A percentile compares a stretch with the other conserved stretches of the same genome.
Evolutionary conservation across 2,113 vertebrate genomes (phyloP).

Genomic region (Stigmatopora argus): DNA sequence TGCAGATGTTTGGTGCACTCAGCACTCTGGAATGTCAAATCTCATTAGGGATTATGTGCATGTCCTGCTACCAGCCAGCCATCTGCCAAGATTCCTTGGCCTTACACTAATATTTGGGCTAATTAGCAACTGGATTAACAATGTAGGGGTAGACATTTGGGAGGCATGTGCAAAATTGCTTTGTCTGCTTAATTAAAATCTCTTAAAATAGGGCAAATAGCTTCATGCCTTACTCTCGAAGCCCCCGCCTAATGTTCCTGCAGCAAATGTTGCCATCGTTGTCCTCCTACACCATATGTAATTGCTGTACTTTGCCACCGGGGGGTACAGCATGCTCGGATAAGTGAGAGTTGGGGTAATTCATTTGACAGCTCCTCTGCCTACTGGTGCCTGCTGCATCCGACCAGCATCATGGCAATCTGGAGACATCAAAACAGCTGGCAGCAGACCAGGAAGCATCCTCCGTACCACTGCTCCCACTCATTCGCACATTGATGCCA

Average conservation of each 20-base stretch:
- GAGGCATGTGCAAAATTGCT: slow-evolving; percentile 58
- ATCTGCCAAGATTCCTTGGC: slow-evolving; percentile 60
- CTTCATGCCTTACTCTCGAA: slow-evolving; percentile 36
- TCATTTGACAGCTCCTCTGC: slow-evolving; percentile 62
- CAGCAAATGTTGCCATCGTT: slow-evolving; percentile 16
- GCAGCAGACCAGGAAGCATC: slow-evolving; percentile 48
- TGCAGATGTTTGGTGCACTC: background rate
- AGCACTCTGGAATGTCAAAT: slow-evolving; percentile 43
- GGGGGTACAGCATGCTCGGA: slow-evolving; percentile 81
- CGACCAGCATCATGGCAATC: slow-evolving; percentile 67
- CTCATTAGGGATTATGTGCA: slow-evolving; percentile 56
- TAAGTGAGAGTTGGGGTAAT: slow-evolving; percentile 73
- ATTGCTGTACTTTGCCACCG: slow-evolving; percentile 82
- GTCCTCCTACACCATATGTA: slow-evolving; percentile 67
- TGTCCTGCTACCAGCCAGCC: slow-evolving; percentile 52
- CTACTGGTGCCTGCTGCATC: slow-evolving; percentile 67
- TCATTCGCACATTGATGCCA: slow-evolving; percentile 36
- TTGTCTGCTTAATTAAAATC: slow-evolving; percentile 69
- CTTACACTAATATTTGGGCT: slow-evolving; percentile 58
- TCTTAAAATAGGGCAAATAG: slow-evolving; percentile 56
- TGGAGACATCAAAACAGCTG: slow-evolving; percentile 71
- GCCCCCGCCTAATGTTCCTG: slow-evolving; percentile 43
- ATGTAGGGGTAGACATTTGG: slow-evolving; percentile 62
- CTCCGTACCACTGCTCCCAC: slow-evolving; percentile 49
- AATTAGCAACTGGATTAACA: slow-evolving; percentile 66